Evolutionary conservation across 2,888 invertebrate genomes (phyloP).

Genomic region (Drosophila stalkeri): DNA sequence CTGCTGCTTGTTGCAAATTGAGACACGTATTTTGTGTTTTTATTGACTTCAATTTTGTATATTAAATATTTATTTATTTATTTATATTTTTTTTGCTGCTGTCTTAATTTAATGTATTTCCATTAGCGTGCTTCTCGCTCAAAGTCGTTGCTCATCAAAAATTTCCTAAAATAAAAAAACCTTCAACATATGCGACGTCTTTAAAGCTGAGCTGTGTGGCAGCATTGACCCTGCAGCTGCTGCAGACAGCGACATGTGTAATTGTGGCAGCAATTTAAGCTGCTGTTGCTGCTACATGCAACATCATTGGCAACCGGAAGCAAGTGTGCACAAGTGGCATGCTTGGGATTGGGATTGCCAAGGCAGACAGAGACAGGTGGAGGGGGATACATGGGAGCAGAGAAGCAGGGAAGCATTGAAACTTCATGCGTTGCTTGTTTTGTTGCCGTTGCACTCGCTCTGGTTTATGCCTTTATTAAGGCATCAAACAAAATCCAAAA

Average conservation of each 20-base stretch:
- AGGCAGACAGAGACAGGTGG: neutral
- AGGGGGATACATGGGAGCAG: neutral
- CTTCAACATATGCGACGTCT: neutral
- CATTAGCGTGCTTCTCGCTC: neutral
- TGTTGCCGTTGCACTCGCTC: slow-evolving; percentile 26
- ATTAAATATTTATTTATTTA: neutral
- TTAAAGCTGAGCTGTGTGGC: slow-evolving; percentile 55
- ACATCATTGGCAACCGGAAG: slow-evolving; percentile 71
- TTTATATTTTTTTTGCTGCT: neutral
- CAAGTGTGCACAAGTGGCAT: slow-evolving; percentile 65
- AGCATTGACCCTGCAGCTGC: slow-evolving; percentile 75
- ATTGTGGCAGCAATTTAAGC: slow-evolving; percentile 79
- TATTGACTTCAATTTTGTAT: neutral
- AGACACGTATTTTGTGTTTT: neutral
- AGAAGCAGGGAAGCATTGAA: no score
- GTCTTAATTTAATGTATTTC: neutral
- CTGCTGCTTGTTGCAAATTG: neutral
- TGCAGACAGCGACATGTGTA: slow-evolving; percentile 71
- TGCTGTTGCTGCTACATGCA: slow-evolving; percentile 58
- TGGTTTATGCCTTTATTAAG: slow-evolving; percentile 76
- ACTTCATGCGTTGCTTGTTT: slow-evolving; percentile 43
- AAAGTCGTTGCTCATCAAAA: neutral
- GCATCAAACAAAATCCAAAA: slow-evolving; percentile 78
- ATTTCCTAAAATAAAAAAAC: neutral
- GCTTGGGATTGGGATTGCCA: slow-evolving; percentile 51